phyloP scores from a whole-genome alignment of 2,888 invertebrate species.

The Schizotus pectinicornis region DNA sequence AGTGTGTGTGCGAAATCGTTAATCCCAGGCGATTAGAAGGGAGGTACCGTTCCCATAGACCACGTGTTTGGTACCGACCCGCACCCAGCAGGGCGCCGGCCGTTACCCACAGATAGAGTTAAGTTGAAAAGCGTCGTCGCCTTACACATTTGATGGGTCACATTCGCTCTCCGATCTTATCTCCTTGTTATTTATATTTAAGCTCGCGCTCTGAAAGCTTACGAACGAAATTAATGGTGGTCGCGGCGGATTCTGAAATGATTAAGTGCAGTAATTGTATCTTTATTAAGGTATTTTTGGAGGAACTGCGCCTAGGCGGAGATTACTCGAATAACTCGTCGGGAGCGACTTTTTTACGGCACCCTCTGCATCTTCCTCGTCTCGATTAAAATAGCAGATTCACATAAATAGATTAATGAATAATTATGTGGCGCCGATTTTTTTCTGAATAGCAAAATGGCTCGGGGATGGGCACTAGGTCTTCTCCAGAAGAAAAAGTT shows the following conservation, averaged over 20 bases:
- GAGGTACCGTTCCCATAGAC: constrained; percentile 48
- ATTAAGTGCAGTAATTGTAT: constrained; percentile 54
- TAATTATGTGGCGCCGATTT: no score
- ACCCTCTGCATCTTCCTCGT: no score
- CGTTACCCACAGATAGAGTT: constrained; percentile 49
- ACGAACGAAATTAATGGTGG: constrained; percentile 54
- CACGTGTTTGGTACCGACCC: constrained; percentile 42
- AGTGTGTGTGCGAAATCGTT: constrained; percentile 35
- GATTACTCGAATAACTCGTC: neutral
- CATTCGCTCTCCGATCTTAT: constrained; percentile 42
- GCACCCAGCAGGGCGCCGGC: constrained; percentile 43
- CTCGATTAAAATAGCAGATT: no score
- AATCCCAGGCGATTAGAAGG: constrained; percentile 46
- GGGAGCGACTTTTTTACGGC: no score
- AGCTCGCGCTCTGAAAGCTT: constrained; percentile 52
- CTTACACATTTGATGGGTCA: constrained; percentile 42
- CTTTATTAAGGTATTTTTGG: constrained; percentile 52
- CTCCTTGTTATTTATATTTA: constrained; percentile 43
- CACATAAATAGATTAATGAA: no score
- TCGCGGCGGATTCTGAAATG: constrained; percentile 53
- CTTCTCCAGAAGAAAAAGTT: constrained; percentile 3
- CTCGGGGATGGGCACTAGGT: no score
- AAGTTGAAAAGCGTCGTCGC: constrained; percentile 46
- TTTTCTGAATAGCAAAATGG: no score
- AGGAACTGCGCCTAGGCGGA: constrained; percentile 7